Percentiles rank a stretch among this genome's conserved stretches.
These are phyloP conservation scores for Pithys albifrons DNA, from an alignment of 2,113 vertebrate species.

Conservation along the genomic window DNA sequence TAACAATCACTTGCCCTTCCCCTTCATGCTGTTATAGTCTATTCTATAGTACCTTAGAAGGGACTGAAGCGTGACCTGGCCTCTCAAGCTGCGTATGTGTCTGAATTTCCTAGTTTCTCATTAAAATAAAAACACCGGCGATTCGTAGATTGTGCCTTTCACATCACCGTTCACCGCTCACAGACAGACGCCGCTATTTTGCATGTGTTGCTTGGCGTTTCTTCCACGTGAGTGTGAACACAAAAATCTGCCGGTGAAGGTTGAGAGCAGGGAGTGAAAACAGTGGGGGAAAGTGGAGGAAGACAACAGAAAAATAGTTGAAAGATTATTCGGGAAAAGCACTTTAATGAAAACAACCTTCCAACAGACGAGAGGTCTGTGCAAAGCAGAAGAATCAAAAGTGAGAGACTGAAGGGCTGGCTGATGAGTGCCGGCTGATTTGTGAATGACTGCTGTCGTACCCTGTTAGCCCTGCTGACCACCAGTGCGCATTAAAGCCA, in stretches of 20 bases:
- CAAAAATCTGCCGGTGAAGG: background rate
- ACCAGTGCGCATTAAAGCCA: conserved; percentile 65
- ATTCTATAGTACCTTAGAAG: background rate
- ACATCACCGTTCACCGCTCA: background rate
- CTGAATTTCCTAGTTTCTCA: background rate
- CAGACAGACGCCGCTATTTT: background rate
- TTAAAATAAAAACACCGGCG: background rate
- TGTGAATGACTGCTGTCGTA: conserved; percentile 27
- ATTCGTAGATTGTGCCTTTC: background rate
- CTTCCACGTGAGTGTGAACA: background rate
- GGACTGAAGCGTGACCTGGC: background rate
- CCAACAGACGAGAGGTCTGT: background rate
- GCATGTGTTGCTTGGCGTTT: background rate
- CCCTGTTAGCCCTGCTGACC: conserved; percentile 42
- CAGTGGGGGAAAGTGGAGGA: background rate
- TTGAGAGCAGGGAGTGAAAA: no score
- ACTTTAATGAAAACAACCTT: conserved; percentile 54
- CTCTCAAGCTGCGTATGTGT: background rate
- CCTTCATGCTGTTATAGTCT: background rate
- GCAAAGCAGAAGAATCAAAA: background rate
- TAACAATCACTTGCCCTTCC: background rate
- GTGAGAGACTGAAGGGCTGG: background rate
- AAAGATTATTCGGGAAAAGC: conserved; percentile 27
- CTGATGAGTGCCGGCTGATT: background rate
- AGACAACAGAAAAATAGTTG: background rate